These are phyloP conservation scores for Edolisoma coerulescens DNA, from an alignment of 2,113 vertebrate genomes.

Conservation along the genomic window DNA sequence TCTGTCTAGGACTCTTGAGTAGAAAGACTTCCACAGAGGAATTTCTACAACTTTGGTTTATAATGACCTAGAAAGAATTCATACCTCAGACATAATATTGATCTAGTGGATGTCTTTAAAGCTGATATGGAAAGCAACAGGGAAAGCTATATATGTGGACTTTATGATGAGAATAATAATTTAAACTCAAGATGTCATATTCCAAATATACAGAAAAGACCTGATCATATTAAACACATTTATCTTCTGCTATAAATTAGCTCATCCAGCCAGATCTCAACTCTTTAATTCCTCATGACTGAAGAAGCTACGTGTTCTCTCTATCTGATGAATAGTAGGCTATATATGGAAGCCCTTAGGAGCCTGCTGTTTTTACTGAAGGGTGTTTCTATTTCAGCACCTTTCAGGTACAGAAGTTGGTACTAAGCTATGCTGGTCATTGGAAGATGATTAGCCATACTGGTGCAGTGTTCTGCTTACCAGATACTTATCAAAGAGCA, in stretches of 20 bases:
- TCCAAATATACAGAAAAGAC: conserved; percentile 49
- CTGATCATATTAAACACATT: conserved; percentile 21
- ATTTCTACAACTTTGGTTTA: conserved; percentile 54
- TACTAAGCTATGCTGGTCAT: neutral
- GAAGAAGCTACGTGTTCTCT: neutral
- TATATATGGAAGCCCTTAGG: neutral
- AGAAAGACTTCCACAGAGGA: neutral
- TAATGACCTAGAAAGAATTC: conserved; percentile 43
- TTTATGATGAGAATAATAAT: conserved; percentile 35
- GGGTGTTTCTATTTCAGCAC: neutral
- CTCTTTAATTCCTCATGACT: neutral
- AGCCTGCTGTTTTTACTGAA: neutral
- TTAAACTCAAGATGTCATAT: conserved; percentile 6
- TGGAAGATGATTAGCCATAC: neutral
- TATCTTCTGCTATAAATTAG: neutral
- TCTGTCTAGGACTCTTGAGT: neutral
- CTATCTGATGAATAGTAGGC: neutral
- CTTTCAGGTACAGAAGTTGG: neutral
- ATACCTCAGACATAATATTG: neutral
- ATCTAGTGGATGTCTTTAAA: conserved; percentile 23
- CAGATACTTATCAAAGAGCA: neutral
- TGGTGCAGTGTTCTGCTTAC: neutral
- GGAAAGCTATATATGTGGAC: neutral
- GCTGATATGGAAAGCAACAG: neutral
- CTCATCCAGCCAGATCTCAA: neutral